Evolutionary conservation across 2,888 invertebrate genomes (phyloP), one percentile per base, ranked within the genome.

Genomic region (Orthonevra nobilis): DNA sequence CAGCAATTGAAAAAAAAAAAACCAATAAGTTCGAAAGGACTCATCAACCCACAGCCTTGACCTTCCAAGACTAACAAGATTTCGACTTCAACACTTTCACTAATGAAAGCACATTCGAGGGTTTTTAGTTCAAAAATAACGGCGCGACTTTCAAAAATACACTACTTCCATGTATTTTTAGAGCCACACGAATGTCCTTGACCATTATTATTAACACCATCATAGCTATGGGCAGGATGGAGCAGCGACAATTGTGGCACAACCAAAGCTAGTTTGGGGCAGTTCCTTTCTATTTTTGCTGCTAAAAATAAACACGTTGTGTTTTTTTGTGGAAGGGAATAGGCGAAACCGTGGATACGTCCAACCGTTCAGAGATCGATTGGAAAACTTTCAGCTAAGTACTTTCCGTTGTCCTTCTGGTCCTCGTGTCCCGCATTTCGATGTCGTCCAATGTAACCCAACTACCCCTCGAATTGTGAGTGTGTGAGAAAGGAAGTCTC

Each of bases 341-440:
- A 46, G 23, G 30, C 23, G n/a, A n/a, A 36, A 12, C 5, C 23
- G 23, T 23, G 5, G 3, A 23, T 23, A 36, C 36, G 38, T 42
- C 20, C 34, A 54, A 15, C 48, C 34, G 19, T 46, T 61, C n/a
- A n/a, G 42, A 54, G 46, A 73, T 79, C 61, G 79, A 79, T 79
- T 73, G 54, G 68, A 56, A 68, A 54, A 54, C 38, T 54, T 56
- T 12, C 30, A 38, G 68, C 61, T 79, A 73, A 79, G 79, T 79
- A 73, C 60, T 68, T 79, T 79, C 66, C 60, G 73, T 68, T 73
- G 79, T 73, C 79, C 66, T 73, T 48, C 54, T 30, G 46, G n/a
- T 56, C 50, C 32, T 50, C n/a, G 23, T 48, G 46, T 64, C 40
- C 12, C 46, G 52, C 64, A 12, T 30, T 61, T 54, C 38, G 58